phyloP scores from a whole-genome alignment of 2,797 vertebrate genomes.

The Poeciliopsis infans region DNA sequence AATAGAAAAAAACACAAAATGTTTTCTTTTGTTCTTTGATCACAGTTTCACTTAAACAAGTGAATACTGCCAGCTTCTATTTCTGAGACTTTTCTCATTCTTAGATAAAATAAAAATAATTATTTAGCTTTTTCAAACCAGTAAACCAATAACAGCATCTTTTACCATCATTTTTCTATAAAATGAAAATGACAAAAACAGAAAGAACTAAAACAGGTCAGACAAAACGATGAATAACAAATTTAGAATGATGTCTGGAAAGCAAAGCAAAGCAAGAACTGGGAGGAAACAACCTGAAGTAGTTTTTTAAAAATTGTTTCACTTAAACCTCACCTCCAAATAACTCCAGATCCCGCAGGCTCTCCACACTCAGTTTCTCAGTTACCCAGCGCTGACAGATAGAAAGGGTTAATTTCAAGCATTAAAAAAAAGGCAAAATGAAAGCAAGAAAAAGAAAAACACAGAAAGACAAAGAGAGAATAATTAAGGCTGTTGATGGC shows the following conservation, averaged over 20 bases:
- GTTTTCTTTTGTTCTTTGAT: neutral
- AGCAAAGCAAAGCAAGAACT: conserved; percentile 35
- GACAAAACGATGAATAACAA: conserved; percentile 4
- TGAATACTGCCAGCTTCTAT: neutral
- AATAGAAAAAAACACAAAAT: neutral
- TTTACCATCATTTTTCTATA: conserved; percentile 1
- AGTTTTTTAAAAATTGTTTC: conserved; percentile 18
- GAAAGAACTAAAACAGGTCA: neutral
- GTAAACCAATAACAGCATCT: neutral
- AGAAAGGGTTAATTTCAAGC: conserved; percentile 49
- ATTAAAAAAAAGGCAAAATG: conserved; percentile 44
- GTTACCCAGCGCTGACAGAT: conserved; percentile 94
- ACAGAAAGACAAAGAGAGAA: conserved; percentile 33
- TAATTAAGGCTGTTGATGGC: conserved; percentile 28
- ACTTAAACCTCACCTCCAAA: conserved; percentile 90
- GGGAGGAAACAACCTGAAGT: conserved; percentile 17
- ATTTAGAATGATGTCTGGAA: conserved; percentile 18
- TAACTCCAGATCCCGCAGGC: conserved; percentile 96
- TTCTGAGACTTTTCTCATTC: neutral
- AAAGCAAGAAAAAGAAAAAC: conserved; percentile 50
- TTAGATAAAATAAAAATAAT: neutral
- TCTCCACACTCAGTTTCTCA: conserved; percentile 99
- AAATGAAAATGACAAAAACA: conserved; percentile 12
- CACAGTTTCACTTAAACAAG: neutral
- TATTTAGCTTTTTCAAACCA: neutral